A percentile compares a stretch with the other conserved stretches of the same genome.
phyloP scores from a whole-genome alignment of 1,140 invertebrate species.

The Ceratina calcarata region DNA sequence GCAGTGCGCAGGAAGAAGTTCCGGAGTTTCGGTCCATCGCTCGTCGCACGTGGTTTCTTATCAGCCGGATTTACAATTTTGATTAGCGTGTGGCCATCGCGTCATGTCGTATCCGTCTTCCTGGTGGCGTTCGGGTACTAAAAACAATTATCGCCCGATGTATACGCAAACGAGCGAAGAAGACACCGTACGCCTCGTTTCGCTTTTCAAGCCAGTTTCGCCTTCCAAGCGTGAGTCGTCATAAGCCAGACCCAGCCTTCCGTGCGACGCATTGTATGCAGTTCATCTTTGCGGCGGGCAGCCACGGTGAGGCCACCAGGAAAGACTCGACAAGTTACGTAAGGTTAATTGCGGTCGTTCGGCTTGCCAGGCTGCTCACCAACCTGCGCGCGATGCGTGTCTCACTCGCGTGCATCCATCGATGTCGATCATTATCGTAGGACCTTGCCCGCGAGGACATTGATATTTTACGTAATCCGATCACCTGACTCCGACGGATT shows the following conservation, averaged over 20 bases:
- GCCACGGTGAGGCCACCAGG: conserved; percentile 53
- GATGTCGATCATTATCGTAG: conserved; percentile 50
- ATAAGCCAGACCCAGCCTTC: conserved; percentile 11
- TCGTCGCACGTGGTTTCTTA: conserved; percentile 26
- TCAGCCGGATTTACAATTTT: conserved; percentile 62
- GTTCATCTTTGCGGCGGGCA: conserved; percentile 43
- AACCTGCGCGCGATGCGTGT: conserved; percentile 35
- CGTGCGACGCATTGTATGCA: conserved; percentile 39
- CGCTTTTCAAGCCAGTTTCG: conserved; percentile 15
- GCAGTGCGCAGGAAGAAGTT: no score
- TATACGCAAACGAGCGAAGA: conserved; percentile 41
- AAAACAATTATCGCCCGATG: conserved; percentile 60
- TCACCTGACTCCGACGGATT: not conserved
- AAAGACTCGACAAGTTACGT: conserved; percentile 70
- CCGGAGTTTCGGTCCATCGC: conserved; percentile 30
- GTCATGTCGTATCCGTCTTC: conserved; percentile 40
- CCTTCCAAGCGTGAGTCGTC: no score
- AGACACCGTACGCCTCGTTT: conserved; percentile 26
- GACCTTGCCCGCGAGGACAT: conserved; percentile 38
- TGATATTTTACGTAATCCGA: conserved; percentile 47
- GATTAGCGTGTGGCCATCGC: conserved; percentile 45
- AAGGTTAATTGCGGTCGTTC: conserved; percentile 77
- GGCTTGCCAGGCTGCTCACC: conserved; percentile 51
- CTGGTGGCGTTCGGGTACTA: conserved; percentile 51
- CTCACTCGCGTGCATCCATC: conserved; percentile 36